phyloP scores from a whole-genome alignment of 1,140 invertebrate species.

The Planococcus citri region DNA sequence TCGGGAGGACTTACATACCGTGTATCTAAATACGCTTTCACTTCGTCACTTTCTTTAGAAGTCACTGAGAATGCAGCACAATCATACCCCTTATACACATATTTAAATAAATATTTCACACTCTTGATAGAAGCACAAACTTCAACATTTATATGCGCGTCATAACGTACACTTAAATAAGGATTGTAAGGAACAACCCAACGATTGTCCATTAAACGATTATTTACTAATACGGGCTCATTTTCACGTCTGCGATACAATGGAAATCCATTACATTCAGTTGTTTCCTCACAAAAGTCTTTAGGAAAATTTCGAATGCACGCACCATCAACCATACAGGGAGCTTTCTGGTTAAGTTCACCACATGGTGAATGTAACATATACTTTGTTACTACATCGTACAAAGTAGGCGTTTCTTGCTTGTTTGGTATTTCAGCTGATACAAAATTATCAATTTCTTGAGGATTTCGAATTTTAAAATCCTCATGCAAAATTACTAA shows the following conservation, averaged over 20 bases:
- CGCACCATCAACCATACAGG: constrained; percentile 33
- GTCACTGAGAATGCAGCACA: not conserved
- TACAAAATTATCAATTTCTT: constrained; percentile 37
- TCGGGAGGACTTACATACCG: constrained; percentile 15
- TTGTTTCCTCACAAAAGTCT: constrained; percentile 29
- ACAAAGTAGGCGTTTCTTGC: constrained; percentile 32
- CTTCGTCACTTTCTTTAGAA: not conserved
- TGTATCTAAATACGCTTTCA: not conserved
- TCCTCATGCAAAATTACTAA: not conserved
- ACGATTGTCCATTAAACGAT: constrained; percentile 31
- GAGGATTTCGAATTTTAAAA: constrained; percentile 14
- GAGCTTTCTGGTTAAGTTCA: constrained; percentile 21
- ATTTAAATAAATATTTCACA: constrained; percentile 36
- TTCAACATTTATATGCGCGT: constrained; percentile 34
- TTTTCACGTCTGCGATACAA: constrained; percentile 30
- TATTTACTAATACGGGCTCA: not conserved
- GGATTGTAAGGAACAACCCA: constrained; percentile 35
- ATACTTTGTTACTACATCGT: constrained; percentile 33
- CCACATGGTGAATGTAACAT: constrained; percentile 38
- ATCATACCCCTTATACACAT: constrained; percentile 34
- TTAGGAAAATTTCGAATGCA: constrained; percentile 35
- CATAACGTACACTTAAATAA: constrained; percentile 29
- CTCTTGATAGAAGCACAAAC: constrained; percentile 32
- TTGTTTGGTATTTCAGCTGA: constrained; percentile 40
- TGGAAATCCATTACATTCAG: constrained; percentile 34